Evolutionary conservation across 2,113 vertebrate genomes (phyloP), one percentile per base, ranked within the genome.

Genomic region (Sitta europaea): DNA sequence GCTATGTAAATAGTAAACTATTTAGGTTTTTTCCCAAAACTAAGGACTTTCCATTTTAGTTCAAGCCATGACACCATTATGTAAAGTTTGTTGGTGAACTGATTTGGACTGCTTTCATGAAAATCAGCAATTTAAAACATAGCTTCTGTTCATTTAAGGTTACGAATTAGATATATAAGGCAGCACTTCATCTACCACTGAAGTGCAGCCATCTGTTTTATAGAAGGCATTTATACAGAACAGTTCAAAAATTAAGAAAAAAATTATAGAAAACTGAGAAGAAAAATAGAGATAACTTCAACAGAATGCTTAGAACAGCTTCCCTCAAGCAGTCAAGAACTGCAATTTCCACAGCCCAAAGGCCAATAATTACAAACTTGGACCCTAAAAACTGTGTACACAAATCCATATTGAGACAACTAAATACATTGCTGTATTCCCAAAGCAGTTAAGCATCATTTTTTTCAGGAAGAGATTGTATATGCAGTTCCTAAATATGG

Each of bases 181-280:
- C 79, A 96, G 63, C 72, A 84, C 67, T 94, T 92, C 42, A 95
- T 90, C 72, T 23, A 43, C 68, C 43, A 78, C 72, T 94, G 76
- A 97, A 95, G 65, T 61, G 76, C 55, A 91, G 61, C 94, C 96
- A 97, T 96, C 95, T 97, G 96, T 84, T 94, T 81, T 59, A 86
- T 77, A 75, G 68, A 33, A 94, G 23, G 5, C 40, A 87, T 86
- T 88, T 86, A 62, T 43, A 68, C 20, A 71, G 88, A 94, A 73
- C 25, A 71, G 68, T 74, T 67, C 79, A 53, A 92, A 90, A 88
- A 76, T 23, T 42, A 91, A 67, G 67, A 76, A 93, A 96, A 87
- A 93, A 70, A 72, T 89, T 91, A 89, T 2, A 83, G 55, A 43
- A 88, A 94, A 83, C 54, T 80, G 70, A 89, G 65, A 83, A 93